Evolutionary conservation across 2,113 vertebrate genomes (phyloP).

Genomic region (Odontesthes bonariensis): DNA sequence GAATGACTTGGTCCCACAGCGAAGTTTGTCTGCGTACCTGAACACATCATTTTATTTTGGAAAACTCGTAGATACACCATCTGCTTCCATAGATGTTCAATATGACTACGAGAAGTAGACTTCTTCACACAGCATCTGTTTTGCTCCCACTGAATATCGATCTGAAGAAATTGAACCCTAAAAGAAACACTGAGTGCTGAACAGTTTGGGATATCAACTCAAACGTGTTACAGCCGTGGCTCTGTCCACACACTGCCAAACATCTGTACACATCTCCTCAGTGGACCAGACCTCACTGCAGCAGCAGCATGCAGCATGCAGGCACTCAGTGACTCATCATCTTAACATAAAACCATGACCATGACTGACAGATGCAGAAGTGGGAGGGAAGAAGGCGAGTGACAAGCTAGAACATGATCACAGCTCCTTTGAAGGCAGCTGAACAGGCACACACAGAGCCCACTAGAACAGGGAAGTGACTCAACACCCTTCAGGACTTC

Average conservation of each 20-base stretch:
- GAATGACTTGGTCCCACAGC: too few species aligned
- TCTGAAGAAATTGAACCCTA: too few species aligned
- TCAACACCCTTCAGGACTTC: constrained; percentile 50
- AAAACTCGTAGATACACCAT: too few species aligned
- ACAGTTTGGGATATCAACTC: too few species aligned
- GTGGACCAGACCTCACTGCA: background rate
- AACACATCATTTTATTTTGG: too few species aligned
- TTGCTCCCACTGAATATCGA: too few species aligned
- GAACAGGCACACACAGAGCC: constrained; percentile 34
- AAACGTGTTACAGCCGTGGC: too few species aligned
- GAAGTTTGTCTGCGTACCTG: background rate
- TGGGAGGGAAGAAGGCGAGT: constrained; percentile 74
- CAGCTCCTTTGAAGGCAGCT: constrained; percentile 56
- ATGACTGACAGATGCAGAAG: constrained; percentile 69
- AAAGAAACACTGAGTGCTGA: too few species aligned
- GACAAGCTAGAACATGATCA: constrained; percentile 67
- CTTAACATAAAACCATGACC: constrained; percentile 45
- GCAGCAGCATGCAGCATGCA: background rate
- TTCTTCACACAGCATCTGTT: background rate
- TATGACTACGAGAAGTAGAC: too few species aligned
- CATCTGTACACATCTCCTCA: background rate
- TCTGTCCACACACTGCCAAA: background rate
- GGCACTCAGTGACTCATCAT: constrained; percentile 61
- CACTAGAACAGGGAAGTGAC: constrained; percentile 62
- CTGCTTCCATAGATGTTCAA: too few species aligned